phyloP scores from a whole-genome alignment of 2,888 invertebrate species.

The Pardosa pseudoannulata region DNA sequence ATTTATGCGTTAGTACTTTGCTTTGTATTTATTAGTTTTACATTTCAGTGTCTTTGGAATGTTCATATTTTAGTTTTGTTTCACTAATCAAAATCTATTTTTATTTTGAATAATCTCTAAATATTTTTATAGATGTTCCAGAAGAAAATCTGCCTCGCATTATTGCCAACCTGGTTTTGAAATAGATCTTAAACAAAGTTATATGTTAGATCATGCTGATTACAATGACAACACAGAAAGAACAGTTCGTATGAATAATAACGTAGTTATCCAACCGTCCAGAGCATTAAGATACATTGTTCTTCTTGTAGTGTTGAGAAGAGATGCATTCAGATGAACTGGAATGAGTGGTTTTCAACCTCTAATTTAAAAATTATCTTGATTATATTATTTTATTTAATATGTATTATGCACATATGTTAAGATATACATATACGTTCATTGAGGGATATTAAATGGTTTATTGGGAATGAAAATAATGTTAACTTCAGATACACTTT shows the following conservation, averaged over 20 bases:
- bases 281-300: slow-evolving; percentile 30
- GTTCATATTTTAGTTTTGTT: no score
- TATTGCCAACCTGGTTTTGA: slow-evolving; percentile 71
- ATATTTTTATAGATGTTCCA: slow-evolving; percentile 20
- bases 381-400: no score
- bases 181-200: slow-evolving; percentile 66
- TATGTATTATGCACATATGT: no score
- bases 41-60: no score
- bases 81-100: not conserved
- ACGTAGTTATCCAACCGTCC: slow-evolving; percentile 70
- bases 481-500: no score
- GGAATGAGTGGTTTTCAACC: slow-evolving; percentile 1
- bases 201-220: slow-evolving; percentile 71
- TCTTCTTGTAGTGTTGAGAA: not conserved
- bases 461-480: no score
- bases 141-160: slow-evolving; percentile 59
- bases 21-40: no score
- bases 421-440: no score
- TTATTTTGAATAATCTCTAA: no score
- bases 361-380: no score
- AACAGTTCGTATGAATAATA: slow-evolving; percentile 69
- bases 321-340: not conserved
- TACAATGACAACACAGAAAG: slow-evolving; percentile 70
- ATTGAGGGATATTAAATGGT: no score
- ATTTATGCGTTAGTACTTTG: no score